phyloP scores from a whole-genome alignment of 2,797 vertebrate genomes.

The Rhyacichthys aspro region DNA sequence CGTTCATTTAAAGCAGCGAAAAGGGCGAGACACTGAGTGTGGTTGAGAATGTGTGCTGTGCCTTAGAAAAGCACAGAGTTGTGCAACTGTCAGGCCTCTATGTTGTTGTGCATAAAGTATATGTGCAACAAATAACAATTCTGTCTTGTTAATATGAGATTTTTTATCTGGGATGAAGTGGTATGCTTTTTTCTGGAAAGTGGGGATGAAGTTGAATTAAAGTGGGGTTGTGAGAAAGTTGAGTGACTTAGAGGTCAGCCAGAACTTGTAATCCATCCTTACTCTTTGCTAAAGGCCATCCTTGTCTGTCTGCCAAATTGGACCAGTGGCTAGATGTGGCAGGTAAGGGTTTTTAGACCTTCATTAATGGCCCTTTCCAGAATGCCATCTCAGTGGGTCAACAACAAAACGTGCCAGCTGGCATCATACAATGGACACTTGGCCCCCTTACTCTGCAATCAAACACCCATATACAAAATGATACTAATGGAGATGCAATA shows the following conservation, averaged over 20 bases:
- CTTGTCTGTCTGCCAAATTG: constrained; percentile 49
- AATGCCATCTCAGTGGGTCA: constrained; percentile 36
- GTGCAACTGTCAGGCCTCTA: no score
- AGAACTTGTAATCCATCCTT: constrained; percentile 42
- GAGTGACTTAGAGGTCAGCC: constrained; percentile 50
- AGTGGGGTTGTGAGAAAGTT: constrained; percentile 25
- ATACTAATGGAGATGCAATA: no score
- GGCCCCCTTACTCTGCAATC: no score
- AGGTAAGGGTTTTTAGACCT: constrained; percentile 34
- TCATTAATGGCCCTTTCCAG: constrained; percentile 9
- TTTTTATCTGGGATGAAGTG: background rate
- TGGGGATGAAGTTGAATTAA: constrained; percentile 18
- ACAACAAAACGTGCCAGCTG: constrained; percentile 56
- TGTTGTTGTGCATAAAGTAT: background rate
- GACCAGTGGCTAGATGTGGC: constrained; percentile 26
- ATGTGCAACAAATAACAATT: background rate
- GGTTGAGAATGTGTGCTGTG: constrained; percentile 71
- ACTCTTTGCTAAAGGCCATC: constrained; percentile 18
- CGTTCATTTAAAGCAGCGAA: constrained; percentile 2
- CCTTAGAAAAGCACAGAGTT: no score
- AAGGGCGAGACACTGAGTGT: constrained; percentile 65
- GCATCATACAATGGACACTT: no score
- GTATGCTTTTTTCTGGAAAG: background rate
- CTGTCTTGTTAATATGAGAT: background rate
- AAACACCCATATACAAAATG: no score